Conservation (phyloP, 2,888 invertebrate species). For the Liopterus haemorrhoidalis region DNA sequence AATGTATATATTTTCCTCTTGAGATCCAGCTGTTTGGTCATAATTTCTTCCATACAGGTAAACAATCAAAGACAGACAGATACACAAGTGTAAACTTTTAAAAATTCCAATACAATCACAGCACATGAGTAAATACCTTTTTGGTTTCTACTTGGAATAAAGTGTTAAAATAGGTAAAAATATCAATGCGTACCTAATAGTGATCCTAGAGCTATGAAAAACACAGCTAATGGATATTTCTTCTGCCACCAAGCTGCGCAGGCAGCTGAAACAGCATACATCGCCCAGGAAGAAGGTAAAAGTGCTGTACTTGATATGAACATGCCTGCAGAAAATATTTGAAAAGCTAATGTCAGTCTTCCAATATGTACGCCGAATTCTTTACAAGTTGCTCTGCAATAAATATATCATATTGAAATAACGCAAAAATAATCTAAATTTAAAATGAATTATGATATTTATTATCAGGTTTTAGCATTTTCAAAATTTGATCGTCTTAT, state of each 20-base stretch:
- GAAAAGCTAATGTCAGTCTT: conserved; percentile 71
- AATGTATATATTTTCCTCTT: no score
- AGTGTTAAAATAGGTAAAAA: no score
- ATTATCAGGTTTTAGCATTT: no score
- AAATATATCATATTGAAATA: conserved; percentile 23
- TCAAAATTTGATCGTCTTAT: no score
- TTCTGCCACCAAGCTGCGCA: conserved; percentile 86
- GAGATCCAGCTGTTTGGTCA: no score
- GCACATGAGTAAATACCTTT: background rate
- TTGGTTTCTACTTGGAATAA: no score
- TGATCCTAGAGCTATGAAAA: conserved; percentile 76
- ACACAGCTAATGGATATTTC: conserved; percentile 71
- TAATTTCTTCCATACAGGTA: no score
- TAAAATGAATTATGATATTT: no score
- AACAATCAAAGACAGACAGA: no score
- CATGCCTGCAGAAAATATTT: conserved; percentile 83
- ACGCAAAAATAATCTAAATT: conserved; percentile 3
- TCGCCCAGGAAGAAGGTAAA: conserved; percentile 92
- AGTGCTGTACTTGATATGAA: conserved; percentile 82
- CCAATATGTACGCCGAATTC: conserved; percentile 88
- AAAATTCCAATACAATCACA: background rate
- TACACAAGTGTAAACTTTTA: background rate
- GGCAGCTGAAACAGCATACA: conserved; percentile 77
- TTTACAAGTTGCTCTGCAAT: conserved; percentile 73
- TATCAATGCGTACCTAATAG: conserved; percentile 51